phyloP scores from a whole-genome alignment of 2,113 vertebrate species.

The Hemibagrus wyckioides region DNA sequence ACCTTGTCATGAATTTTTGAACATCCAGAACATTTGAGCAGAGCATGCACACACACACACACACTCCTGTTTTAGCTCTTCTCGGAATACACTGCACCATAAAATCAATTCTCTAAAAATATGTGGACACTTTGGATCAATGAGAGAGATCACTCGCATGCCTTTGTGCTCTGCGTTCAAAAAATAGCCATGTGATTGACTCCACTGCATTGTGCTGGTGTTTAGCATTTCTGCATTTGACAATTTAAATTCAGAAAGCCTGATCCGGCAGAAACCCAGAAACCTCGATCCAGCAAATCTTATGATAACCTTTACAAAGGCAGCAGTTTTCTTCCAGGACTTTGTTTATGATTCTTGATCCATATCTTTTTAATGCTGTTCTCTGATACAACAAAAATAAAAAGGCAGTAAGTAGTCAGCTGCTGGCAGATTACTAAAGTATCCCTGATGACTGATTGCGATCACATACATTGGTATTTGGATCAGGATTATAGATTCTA shows the following conservation, averaged over 20 bases:
- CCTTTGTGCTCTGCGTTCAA: constrained; percentile 62
- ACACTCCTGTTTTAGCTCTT: constrained; percentile 65
- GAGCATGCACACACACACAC: constrained; percentile 40
- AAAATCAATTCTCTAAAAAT: constrained; percentile 79
- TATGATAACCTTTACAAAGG: constrained; percentile 48
- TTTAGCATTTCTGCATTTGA: constrained; percentile 30
- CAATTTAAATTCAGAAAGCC: constrained; percentile 23
- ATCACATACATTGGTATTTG: neutral
- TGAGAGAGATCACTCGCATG: constrained; percentile 69
- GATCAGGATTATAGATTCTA: neutral
- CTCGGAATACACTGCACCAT: constrained; percentile 69
- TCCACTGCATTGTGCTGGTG: constrained; percentile 56
- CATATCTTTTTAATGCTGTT: constrained; percentile 51
- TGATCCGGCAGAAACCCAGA: constrained; percentile 6
- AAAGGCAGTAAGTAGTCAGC: neutral
- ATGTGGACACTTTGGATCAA: constrained; percentile 72
- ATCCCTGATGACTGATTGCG: neutral
- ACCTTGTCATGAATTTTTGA: neutral
- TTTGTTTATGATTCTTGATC: constrained; percentile 57
- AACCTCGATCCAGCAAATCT: constrained; percentile 6
- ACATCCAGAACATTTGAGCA: constrained; percentile 12
- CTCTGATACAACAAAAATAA: constrained; percentile 12
- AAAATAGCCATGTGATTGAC: constrained; percentile 72
- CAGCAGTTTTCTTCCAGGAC: constrained; percentile 53
- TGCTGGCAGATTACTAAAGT: constrained; percentile 2